Evolutionary conservation across 2,888 invertebrate genomes (phyloP).

Genomic region (Andrena flavipes): DNA sequence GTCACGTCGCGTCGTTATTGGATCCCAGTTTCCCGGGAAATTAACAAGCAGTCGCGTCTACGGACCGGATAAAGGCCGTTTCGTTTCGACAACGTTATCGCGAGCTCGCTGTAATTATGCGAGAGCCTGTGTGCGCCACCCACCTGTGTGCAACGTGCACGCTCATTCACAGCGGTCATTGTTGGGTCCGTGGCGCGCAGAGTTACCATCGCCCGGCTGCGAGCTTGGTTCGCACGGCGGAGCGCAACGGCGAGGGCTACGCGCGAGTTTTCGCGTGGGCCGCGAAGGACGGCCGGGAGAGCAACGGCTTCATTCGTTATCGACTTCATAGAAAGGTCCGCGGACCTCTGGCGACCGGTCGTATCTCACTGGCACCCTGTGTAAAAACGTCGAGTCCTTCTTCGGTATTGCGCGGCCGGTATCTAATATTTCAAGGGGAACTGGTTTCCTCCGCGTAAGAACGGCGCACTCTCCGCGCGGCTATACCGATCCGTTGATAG

Average conservation of each 20-base stretch:
- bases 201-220: conserved; percentile 20
- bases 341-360: conserved; percentile 19
- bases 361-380: conserved; percentile 24
- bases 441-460: conserved; percentile 16
- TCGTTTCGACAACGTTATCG: conserved; percentile 34
- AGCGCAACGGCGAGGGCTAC: background rate
- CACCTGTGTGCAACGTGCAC: conserved; percentile 23
- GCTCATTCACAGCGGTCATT: conserved; percentile 37
- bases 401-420: conserved; percentile 21
- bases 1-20: background rate
- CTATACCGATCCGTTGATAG: conserved; percentile 8
- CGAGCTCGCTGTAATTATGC: conserved; percentile 35
- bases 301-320: conserved; percentile 64
- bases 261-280: conserved; percentile 52
- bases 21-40: conserved; percentile 22
- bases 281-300: conserved; percentile 60
- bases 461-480: conserved; percentile 6
- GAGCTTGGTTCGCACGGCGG: conserved; percentile 14
- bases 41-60: conserved; percentile 10
- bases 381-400: conserved; percentile 34
- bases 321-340: conserved; percentile 47
- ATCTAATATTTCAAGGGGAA: conserved; percentile 46
- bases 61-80: conserved; percentile 28
- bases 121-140: conserved; percentile 22
- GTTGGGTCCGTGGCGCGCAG: conserved; percentile 18